Evolutionary conservation across 2,113 vertebrate genomes (phyloP).

Genomic region (Silurus asotus): DNA sequence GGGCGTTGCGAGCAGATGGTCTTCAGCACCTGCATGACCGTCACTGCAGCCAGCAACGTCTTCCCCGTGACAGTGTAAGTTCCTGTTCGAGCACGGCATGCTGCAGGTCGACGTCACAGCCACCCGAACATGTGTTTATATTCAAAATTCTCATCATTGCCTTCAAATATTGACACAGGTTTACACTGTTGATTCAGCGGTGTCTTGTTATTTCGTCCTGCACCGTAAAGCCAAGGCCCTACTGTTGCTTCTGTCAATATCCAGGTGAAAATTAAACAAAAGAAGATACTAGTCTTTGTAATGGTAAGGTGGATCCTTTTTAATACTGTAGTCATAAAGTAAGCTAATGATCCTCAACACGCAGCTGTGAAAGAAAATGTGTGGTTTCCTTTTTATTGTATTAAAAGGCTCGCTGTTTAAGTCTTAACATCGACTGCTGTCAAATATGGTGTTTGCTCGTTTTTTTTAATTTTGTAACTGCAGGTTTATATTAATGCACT

Average conservation of each 20-base stretch:
- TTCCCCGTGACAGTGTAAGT: conserved; percentile 98
- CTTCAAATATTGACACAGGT: conserved; percentile 12
- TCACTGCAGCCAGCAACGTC: conserved; percentile 83
- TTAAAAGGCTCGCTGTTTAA: not conserved
- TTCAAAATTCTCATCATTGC: not conserved
- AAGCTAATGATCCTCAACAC: not conserved
- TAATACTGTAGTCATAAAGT: not conserved
- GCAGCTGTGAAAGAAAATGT: not conserved
- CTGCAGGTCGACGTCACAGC: not conserved
- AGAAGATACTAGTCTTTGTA: not conserved
- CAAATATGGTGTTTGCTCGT: not conserved
- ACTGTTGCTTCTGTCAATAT: not conserved
- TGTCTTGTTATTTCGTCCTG: not conserved
- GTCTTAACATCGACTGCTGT: not conserved
- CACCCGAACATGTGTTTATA: not conserved
- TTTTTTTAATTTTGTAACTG: not conserved
- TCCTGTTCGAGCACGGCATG: not conserved
- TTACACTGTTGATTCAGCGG: conserved; percentile 2
- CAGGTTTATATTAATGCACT: not conserved
- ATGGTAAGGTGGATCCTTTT: not conserved
- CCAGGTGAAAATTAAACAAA: not conserved
- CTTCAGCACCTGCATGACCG: conserved; percentile 93
- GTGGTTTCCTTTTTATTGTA: not conserved
- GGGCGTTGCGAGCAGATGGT: conserved; percentile 95
- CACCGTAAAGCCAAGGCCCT: not conserved